These are phyloP conservation scores for Phocoena phocoena DNA, from an alignment of 2,113 vertebrate species.

Conservation along the genomic window DNA sequence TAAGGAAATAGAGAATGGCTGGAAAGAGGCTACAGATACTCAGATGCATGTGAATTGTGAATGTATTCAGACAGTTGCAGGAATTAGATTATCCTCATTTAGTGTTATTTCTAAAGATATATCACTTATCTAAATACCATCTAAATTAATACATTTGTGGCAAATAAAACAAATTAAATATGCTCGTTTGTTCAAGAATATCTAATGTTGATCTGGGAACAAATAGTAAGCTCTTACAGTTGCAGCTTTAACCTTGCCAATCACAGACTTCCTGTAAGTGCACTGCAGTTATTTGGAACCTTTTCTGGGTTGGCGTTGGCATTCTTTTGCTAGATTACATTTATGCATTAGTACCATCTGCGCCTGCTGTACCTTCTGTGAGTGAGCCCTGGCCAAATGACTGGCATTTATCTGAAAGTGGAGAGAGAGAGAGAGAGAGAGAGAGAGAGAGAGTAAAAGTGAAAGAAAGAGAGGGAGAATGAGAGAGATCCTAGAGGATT, in stretches of 20 bases:
- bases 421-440: background rate
- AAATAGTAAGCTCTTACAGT: conserved; percentile 81
- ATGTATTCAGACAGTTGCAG: background rate
- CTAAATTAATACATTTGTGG: conserved; percentile 54
- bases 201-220: conserved; percentile 84
- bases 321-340: conserved; percentile 97
- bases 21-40: background rate
- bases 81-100: background rate
- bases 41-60: background rate
- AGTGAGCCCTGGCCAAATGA: conserved; percentile 93
- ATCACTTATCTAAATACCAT: conserved; percentile 51
- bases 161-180: conserved; percentile 76
- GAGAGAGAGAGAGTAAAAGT: conserved; percentile 13
- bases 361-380: conserved; percentile 98
- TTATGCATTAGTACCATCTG: conserved; percentile 99
- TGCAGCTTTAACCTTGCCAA: conserved; percentile 88
- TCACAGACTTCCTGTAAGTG: conserved; percentile 88
- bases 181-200: conserved; percentile 79
- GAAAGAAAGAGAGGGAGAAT: conserved; percentile 22
- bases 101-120: conserved; percentile 19
- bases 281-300: conserved; percentile 96
- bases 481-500: conserved; percentile 85
- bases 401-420: conserved; percentile 96
- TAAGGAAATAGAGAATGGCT: background rate
- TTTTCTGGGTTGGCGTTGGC: conserved; percentile 91